A percentile compares a stretch with the other conserved stretches of the same genome.
Conservation (phyloP, 2,113 vertebrate species). For the Prochilodus magdalenae region DNA sequence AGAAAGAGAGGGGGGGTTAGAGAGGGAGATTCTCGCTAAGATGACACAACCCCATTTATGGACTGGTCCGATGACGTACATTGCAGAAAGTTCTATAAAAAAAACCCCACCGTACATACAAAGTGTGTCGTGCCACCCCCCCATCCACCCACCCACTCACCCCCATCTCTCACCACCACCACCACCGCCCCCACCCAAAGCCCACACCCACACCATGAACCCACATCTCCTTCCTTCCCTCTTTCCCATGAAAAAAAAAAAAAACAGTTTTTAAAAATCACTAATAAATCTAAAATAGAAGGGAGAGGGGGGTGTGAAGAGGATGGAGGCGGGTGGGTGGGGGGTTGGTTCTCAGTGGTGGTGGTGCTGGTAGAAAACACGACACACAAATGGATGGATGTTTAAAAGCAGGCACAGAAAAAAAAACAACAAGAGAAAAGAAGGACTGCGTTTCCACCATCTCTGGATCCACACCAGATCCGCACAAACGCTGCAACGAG, state of each 20-base stretch:
- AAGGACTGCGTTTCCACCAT: too few species aligned
- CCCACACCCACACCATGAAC: slow-evolving; percentile 81
- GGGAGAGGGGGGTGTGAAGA: too few species aligned
- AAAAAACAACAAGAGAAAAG: too few species aligned
- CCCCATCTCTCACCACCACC: slow-evolving; percentile 67
- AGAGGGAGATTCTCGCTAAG: slow-evolving; percentile 82
- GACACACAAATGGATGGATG: slow-evolving; percentile 13
- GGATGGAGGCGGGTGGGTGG: not conserved
- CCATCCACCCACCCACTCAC: slow-evolving; percentile 75
- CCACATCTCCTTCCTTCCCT: slow-evolving; percentile 72
- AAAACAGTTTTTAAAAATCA: slow-evolving; percentile 54
- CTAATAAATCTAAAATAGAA: slow-evolving; percentile 53
- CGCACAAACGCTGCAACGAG: not conserved
- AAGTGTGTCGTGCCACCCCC: slow-evolving; percentile 86
- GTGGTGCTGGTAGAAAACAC: slow-evolving; percentile 21
- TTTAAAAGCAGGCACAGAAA: slow-evolving; percentile 8
- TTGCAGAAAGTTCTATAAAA: slow-evolving; percentile 88
- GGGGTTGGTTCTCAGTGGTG: not conserved
- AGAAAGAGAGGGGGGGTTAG: slow-evolving; percentile 63
- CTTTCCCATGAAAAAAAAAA: slow-evolving; percentile 49
- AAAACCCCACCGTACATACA: slow-evolving; percentile 83
- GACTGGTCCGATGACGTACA: slow-evolving; percentile 86
- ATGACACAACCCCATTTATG: slow-evolving; percentile 86
- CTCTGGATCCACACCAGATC: not conserved
- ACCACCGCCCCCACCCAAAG: slow-evolving; percentile 71